Evolutionary conservation across 2,888 invertebrate species (phyloP).

Genomic region (Tanytarsus gracilentus): DNA sequence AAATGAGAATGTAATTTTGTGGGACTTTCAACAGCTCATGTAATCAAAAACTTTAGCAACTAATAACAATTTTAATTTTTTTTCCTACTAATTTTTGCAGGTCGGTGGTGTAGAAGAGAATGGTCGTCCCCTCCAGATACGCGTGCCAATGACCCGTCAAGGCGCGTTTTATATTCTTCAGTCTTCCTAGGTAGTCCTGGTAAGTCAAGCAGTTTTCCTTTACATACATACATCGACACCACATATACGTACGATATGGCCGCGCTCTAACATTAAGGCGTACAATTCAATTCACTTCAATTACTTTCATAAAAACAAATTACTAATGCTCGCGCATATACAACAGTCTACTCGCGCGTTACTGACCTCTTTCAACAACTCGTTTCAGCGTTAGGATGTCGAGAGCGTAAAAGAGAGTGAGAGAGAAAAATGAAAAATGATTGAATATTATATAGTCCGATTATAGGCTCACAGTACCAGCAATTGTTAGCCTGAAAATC

Average conservation of each 20-base stretch:
- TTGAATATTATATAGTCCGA: slow-evolving; percentile 11
- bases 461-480: not conserved
- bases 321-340: slow-evolving; percentile 11
- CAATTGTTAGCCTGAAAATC: not conserved
- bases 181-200: slow-evolving; percentile 87
- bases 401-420: not conserved
- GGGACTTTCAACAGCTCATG: slow-evolving; percentile 1
- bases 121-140: slow-evolving; percentile 83
- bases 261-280: slow-evolving; percentile 9
- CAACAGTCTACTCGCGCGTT: slow-evolving; percentile 21
- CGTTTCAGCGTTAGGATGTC: slow-evolving; percentile 6
- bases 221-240: too few relatives aligned
- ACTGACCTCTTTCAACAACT: slow-evolving; percentile 28
- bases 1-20: not conserved
- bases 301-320: slow-evolving; percentile 19
- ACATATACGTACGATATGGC: too few relatives aligned
- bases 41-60: not conserved
- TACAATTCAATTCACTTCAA: slow-evolving; percentile 12
- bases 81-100: slow-evolving; percentile 47
- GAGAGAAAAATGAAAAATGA: slow-evolving; percentile 26
- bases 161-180: slow-evolving; percentile 80
- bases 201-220: too few relatives aligned
- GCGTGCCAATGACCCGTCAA: slow-evolving; percentile 65
- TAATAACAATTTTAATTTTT: slow-evolving; percentile 14
- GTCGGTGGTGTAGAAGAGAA: slow-evolving; percentile 88